Conservation (phyloP, 2,113 vertebrate species). For the Progne subis region DNA sequence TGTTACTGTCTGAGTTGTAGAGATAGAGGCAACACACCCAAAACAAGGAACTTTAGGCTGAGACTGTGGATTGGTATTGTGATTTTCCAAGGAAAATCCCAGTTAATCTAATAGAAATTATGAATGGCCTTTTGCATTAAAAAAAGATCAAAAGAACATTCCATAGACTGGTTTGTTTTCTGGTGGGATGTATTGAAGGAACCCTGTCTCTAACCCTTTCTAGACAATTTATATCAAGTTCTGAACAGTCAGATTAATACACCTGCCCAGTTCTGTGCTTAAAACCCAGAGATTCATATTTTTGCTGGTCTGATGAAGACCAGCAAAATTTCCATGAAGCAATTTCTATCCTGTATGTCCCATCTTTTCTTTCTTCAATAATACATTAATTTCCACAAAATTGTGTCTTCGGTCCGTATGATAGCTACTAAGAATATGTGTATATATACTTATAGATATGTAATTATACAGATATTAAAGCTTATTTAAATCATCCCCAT, state of each 20-base stretch:
- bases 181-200: background rate
- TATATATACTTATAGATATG: background rate
- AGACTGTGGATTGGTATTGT: background rate
- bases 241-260: background rate
- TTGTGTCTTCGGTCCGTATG: background rate
- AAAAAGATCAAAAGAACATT: background rate
- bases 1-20: background rate
- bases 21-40: accelerated
- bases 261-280: background rate
- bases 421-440: background rate
- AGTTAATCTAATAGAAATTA: background rate
- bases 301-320: background rate
- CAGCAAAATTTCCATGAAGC: background rate
- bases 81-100: background rate
- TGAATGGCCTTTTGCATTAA: background rate
- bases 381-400: background rate
- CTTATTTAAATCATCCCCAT: background rate
- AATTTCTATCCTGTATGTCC: background rate
- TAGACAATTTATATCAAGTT: background rate
- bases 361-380: background rate
- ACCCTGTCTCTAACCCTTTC: background rate
- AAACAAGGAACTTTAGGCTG: background rate
- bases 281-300: accelerated
- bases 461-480: background rate
- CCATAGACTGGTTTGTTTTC: background rate